Conservation (phyloP, 2,113 vertebrate genomes). For the Catharus bicknelli region DNA sequence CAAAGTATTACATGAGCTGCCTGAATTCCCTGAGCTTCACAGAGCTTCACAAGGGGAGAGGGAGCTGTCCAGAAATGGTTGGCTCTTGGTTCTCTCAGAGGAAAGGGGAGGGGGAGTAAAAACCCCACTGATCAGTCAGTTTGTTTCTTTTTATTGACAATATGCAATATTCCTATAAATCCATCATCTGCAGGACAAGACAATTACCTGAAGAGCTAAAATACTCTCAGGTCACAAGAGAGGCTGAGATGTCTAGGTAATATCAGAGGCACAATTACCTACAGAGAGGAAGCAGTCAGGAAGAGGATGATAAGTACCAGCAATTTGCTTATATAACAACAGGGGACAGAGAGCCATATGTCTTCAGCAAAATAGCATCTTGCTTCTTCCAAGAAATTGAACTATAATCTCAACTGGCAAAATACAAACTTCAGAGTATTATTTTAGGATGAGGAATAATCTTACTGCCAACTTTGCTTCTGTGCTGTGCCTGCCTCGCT, state of each 20-base stretch:
- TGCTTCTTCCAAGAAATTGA: not conserved
- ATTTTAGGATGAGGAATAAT: not conserved
- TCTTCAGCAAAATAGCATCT: slow-evolving; percentile 10
- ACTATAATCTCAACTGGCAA: slow-evolving; percentile 22
- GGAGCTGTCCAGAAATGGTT: not conserved
- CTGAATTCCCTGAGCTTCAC: not conserved
- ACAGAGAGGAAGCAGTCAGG: not conserved
- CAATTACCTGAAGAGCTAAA: not conserved
- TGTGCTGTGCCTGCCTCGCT: rapidly evolving
- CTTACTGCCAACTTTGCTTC: not conserved
- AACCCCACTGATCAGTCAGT: not conserved
- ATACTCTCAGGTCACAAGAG: not conserved
- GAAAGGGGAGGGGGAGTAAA: not conserved
- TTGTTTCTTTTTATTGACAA: not conserved
- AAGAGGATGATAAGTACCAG: not conserved
- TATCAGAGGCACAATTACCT: not conserved
- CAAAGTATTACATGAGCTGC: not conserved
- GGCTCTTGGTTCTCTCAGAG: not conserved
- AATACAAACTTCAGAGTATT: not conserved
- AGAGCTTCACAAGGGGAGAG: not conserved
- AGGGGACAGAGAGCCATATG: not conserved
- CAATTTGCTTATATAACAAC: slow-evolving; percentile 20
- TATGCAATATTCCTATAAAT: not conserved
- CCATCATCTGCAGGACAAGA: not conserved
- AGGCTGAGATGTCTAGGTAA: not conserved